Evolutionary conservation across 2,797 vertebrate species (phyloP).

Genomic region (Choloepus didactylus): DNA sequence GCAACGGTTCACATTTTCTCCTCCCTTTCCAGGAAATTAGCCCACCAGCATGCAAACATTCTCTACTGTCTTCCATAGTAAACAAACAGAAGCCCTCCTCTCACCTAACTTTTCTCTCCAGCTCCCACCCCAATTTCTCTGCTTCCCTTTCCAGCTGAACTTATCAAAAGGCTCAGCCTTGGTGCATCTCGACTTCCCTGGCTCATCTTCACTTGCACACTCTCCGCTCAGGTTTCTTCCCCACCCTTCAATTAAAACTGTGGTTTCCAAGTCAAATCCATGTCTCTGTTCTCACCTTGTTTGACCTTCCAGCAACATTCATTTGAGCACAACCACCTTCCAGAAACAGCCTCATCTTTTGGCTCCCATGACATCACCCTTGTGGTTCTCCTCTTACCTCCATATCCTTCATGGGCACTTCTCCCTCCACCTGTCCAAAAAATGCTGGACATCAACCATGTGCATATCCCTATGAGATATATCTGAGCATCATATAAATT

Average conservation of each 20-base stretch:
- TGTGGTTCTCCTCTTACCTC: neutral
- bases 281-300: too few species aligned
- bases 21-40: neutral
- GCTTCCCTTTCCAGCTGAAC: neutral
- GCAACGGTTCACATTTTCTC: neutral
- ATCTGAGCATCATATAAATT: too few species aligned
- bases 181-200: neutral
- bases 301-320: too few species aligned
- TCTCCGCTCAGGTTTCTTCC: too few species aligned
- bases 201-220: fast-evolving
- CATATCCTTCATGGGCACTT: neutral
- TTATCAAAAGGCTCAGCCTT: neutral
- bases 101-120: neutral
- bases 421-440: neutral
- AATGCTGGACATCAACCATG: too few species aligned
- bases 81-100: too few species aligned
- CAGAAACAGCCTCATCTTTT: too few species aligned
- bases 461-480: too few species aligned
- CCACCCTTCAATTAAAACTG: neutral
- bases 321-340: too few species aligned
- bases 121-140: neutral
- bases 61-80: too few species aligned
- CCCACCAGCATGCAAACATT: neutral
- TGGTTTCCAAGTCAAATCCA: too few species aligned
- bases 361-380: neutral